phyloP scores from a whole-genome alignment of 2,113 vertebrate species.

The Pseudopodoces humilis region DNA sequence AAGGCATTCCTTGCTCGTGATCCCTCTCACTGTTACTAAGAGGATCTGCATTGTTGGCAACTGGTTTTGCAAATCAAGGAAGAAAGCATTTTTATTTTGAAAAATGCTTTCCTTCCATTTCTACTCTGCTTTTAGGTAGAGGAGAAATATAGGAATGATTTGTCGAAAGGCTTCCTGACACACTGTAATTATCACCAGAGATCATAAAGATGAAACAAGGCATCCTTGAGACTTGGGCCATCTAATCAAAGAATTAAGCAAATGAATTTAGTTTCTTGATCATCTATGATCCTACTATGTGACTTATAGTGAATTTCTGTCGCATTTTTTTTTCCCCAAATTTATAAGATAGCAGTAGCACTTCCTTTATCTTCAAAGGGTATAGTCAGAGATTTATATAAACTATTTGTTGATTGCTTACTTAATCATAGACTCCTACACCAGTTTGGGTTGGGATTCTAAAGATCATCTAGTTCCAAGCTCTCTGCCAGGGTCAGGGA shows the following conservation, averaged over 20 bases:
- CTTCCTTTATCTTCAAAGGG: neutral
- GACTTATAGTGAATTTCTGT: neutral
- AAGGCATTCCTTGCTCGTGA: neutral
- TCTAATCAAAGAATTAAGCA: neutral
- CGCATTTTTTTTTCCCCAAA: rapidly evolving
- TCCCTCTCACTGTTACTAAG: neutral
- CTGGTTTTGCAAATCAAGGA: neutral
- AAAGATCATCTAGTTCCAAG: neutral
- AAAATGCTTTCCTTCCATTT: neutral
- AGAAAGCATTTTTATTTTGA: neutral
- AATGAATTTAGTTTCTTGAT: neutral
- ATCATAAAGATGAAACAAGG: neutral
- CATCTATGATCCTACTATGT: neutral
- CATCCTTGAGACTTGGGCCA: neutral
- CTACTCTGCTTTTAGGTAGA: neutral
- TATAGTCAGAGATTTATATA: neutral
- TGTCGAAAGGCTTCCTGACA: neutral
- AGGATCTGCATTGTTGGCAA: neutral
- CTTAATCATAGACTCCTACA: neutral
- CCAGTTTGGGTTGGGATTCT: neutral
- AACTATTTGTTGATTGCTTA: neutral
- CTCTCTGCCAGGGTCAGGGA: neutral
- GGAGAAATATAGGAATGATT: neutral
- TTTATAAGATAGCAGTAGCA: neutral
- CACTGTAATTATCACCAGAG: neutral